Evolutionary conservation across 2,113 vertebrate species (phyloP), one percentile per base, ranked within the genome.

Genomic region (Stigmatopora nigra): DNA sequence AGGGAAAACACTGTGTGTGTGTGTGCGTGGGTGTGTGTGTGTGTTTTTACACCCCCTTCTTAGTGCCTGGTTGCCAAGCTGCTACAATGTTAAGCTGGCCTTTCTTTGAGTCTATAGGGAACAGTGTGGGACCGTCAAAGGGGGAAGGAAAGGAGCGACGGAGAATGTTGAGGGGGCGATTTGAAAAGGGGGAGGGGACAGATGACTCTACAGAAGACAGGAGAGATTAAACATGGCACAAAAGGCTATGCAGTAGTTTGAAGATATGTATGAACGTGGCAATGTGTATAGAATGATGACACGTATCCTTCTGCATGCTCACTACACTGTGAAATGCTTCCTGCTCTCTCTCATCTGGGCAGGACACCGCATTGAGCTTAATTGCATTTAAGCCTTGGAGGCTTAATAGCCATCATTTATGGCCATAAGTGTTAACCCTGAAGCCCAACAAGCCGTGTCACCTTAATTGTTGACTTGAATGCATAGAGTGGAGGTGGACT

Each of bases 61-160:
- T 80, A 75, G 81, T 79, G 75, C 73, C 76, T 81, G 81, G 84
- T 91, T 91, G 87, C 89, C 83, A 88, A 87, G 88, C 82, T 83
- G 82, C 78, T 86, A 86, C 81, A 85, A 88, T 86, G 84, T 89
- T 87, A 85, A 84, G 87, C 88, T 85, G 80, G 84, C 81, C 84
- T 87, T 87, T 88, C 87, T 89, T 75, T 81, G 44, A 41, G 75
- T 83, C 81, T 80, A 80, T 76, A 72, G 83, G 85, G 81, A 88
- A 83, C 82, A 77, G 78, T 79, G 77, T 80, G 81, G 76, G 76
- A 83, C 68, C 57, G 67, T 82, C 76, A 72, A 77, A 78, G 47
- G 3, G 70, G 73, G 72, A 51, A 72, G 79, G 57, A 81, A 71
- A 36, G n/a, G 38, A 75, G 73, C 59, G 72, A 70, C 65, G 58